Conservation (phyloP, 2,888 invertebrate genomes). For the Teinopalpus imperialis region DNA sequence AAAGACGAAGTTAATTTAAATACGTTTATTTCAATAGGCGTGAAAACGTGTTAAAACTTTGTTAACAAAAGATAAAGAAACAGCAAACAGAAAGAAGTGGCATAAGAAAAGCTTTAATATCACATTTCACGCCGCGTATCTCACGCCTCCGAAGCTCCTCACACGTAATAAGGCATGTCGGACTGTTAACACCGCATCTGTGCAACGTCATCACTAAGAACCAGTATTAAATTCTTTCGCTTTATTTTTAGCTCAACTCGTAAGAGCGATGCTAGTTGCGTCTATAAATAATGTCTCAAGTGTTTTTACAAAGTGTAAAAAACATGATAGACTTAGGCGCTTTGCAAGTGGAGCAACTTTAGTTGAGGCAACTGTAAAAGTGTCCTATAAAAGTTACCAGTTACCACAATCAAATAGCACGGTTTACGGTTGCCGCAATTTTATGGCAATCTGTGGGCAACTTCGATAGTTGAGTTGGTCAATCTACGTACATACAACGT, state of each 20-base stretch:
- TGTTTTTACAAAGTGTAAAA: slow-evolving; percentile 14
- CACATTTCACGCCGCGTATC: slow-evolving; percentile 21
- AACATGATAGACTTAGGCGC: slow-evolving; percentile 4
- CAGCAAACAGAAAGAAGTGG: neutral
- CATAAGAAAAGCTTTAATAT: slow-evolving; percentile 17
- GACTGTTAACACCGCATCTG: slow-evolving; percentile 23
- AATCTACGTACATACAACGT: no score
- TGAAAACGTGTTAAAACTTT: no score
- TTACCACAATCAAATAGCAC: no score
- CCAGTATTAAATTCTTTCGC: slow-evolving; percentile 24
- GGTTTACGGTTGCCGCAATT: no score
- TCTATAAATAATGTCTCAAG: slow-evolving; percentile 24
- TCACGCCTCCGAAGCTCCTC: slow-evolving; percentile 12
- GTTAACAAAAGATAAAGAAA: no score
- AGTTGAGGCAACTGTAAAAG: no score
- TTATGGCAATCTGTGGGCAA: no score
- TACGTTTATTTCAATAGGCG: no score
- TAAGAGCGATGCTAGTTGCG: slow-evolving; percentile 17
- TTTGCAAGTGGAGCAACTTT: no score
- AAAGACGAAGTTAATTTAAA: no score
- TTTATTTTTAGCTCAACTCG: slow-evolving; percentile 19
- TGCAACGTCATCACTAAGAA: slow-evolving; percentile 22
- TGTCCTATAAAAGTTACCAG: no score
- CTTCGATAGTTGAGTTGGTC: no score
- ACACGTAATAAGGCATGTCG: slow-evolving; percentile 23